These are phyloP conservation scores for Panopea generosa DNA, from an alignment of 2,888 invertebrate species.

Conservation along the genomic window DNA sequence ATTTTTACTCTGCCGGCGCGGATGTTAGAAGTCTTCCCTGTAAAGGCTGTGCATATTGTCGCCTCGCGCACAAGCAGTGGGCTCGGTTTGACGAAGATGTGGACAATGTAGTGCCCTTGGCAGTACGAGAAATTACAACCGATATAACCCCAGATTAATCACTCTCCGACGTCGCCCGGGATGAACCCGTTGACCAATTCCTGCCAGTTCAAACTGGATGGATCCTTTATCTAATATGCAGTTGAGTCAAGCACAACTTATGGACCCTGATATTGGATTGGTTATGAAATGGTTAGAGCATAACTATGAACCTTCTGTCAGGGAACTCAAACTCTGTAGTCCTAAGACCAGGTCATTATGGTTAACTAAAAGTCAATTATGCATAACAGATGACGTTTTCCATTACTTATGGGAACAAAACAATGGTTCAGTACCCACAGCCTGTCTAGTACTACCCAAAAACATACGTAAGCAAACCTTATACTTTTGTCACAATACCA, in stretches of 20 bases:
- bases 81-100: conserved; percentile 13
- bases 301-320: neutral
- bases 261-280: neutral
- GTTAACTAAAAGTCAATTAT: neutral
- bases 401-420: neutral
- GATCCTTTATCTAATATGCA: neutral
- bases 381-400: neutral
- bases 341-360: neutral
- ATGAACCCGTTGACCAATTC: neutral
- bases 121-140: neutral
- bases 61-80: conserved; percentile 5
- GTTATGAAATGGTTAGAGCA: neutral
- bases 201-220: too few relatives aligned
- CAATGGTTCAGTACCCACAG: neutral
- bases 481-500: neutral
- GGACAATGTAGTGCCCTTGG: conserved; percentile 20
- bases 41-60: conserved; percentile 5
- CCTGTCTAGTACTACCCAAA: neutral
- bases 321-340: neutral
- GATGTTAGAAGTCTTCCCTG: neutral
- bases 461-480: neutral
- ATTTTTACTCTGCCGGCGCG: neutral
- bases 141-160: too few relatives aligned
- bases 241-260: neutral
- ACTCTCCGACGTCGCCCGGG: neutral